phyloP scores from a whole-genome alignment of 2,888 invertebrate genomes.

The Elysia crispata region DNA sequence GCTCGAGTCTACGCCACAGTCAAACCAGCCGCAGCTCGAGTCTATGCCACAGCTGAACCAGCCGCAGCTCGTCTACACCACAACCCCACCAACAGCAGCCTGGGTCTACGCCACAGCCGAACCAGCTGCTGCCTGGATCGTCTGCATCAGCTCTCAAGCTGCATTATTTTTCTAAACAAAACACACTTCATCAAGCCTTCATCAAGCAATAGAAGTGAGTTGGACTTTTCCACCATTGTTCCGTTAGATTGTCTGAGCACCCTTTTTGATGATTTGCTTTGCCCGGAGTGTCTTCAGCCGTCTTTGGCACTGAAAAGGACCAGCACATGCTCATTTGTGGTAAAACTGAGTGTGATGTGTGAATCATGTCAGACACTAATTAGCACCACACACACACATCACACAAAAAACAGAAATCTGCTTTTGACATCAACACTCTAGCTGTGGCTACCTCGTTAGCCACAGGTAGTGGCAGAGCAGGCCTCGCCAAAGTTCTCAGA shows the following conservation, averaged over 20 bases:
- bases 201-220: not conserved
- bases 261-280: not conserved
- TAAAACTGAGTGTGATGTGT: not conserved
- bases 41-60: no score
- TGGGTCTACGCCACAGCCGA: no score
- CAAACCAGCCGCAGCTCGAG: no score
- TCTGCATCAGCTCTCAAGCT: conserved; percentile 6
- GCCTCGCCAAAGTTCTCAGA: conserved; percentile 18
- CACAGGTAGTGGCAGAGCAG: conserved; percentile 10
- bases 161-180: not conserved
- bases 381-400: not conserved
- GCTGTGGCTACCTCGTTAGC: conserved; percentile 13
- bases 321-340: not conserved
- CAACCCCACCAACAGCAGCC: no score
- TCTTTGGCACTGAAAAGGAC: not conserved
- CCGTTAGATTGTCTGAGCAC: not conserved
- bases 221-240: not conserved
- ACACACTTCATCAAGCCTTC: not conserved
- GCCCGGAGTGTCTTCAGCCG: not conserved
- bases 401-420: no score
- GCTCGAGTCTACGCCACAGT: no score
- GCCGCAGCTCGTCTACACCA: no score
- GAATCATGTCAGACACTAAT: not conserved
- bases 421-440: not conserved
- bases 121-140: no score